Base-by-base conservation (phyloP, 92 coral and sea anemone genomes). In the Virgularia gustaviana region DNA sequence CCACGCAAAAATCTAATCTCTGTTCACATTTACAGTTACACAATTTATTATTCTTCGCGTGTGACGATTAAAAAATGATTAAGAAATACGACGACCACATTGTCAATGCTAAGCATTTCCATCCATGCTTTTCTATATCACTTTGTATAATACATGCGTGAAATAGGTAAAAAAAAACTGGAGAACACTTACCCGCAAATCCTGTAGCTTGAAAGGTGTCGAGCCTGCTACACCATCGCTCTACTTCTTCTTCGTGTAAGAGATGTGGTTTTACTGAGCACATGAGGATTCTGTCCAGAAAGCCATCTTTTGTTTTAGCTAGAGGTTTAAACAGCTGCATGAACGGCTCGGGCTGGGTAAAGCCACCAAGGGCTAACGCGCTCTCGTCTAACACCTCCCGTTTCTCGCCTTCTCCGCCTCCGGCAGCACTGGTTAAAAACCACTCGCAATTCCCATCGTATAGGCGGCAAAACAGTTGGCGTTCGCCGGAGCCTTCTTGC, bases 331-430 rank as follows among this genome's bases (percentile, higher is more conserved):
- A 54, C 2, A 54, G 61, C 22, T 54, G 30, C 19, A 54, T 13
- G 29, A 54, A 54, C 29, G 61, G 61, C 61, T 54, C 25, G 12
- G 61, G 61, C 61, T 54, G 61, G 2, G 61, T 54, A 23, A n/a
- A 54, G 4, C 61, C 61, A 4, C 61, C 61, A 15, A 54, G 10
- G 12, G 61, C 27, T 13, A 54, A 24, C 11, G 61, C 25, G 61
- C 61, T 54, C 2, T 23, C 61, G 23, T n/a, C 12, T 15, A 54
- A 13, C 1, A 54, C 61, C 15, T 54, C 61, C 2, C 61, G 5
- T 23, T 24, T 2, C 12, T 54, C 61, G 23, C 29, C 30, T 3
- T 52, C 23, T 28, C n/a, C n/a, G n/a, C n/a, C n/a, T n/a, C n/a
- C n/a, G n/a, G 6, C 5, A 2, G 61, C 61, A 54, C 27, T 54